Evolutionary conservation across 2,888 invertebrate species (phyloP), one percentile per base, ranked within the genome.

Genomic region (Protonemura montana): DNA sequence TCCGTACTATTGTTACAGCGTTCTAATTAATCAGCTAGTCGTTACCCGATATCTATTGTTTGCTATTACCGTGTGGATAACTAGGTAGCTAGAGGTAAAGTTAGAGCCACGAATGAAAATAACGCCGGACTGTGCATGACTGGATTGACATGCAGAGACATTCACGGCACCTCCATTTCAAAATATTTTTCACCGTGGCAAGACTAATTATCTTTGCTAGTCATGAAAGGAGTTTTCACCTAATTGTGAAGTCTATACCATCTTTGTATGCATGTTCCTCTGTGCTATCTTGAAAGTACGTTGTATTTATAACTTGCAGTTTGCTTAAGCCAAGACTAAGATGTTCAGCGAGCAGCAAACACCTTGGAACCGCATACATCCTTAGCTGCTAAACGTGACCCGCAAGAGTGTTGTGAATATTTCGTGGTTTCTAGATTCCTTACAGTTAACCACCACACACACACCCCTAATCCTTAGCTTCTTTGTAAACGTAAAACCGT

Each of bases 331-430:
- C 26, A 27, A 16, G 28, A 76, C 84, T 84, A 76, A 76, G 84
- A 84, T 84, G 27, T 84, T 27, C 21, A 25, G 59, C 59, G 28
- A 27, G 84, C 76, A 84, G 82, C 26, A 21, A 84, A 84, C 84
- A 84, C 84, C 84, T 84, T 28, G 76, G 84, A 84, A 84, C 84
- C 84, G 84, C 84, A 84, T 84, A 35, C 42, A 82, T 82, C 82
- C 82, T 82, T 41, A 35, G 35, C 82, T 26, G 26, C 42, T 41
- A 84, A 84, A 84, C 84, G 84, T 84, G 84, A 84, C 84, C 84
- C 76, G 59, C 28, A 59, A 28, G 84, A 21, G 10, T 7, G 59
- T 27, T 84, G 84, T 76, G 26, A 35, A 83, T 42, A 59, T 25
- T 42, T 28, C 59, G 28, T 84, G 76, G 59, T 13, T 26, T 6